Evolutionary conservation across 2,888 invertebrate genomes (phyloP).

Genomic region (Ophion costatus): DNA sequence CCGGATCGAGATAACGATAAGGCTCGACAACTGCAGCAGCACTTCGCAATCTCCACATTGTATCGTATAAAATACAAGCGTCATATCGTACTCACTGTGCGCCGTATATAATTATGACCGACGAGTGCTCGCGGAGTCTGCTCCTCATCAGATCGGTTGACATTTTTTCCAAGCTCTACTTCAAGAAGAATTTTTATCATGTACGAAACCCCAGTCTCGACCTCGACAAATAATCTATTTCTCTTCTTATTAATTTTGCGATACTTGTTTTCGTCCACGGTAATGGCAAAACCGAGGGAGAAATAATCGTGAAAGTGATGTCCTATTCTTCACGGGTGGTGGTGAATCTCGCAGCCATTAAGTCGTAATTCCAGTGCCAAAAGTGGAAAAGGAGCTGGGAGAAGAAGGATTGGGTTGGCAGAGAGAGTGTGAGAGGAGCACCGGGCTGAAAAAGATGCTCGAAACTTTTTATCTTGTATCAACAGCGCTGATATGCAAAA

Average conservation of each 20-base stretch:
- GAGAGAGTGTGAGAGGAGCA: conserved; percentile 64
- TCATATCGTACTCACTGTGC: conserved; percentile 24
- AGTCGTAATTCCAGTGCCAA: conserved; percentile 45
- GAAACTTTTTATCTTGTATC: conserved; percentile 79
- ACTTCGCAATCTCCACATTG: conserved; percentile 45
- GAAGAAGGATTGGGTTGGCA: conserved; percentile 5
- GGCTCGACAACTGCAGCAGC: conserved; percentile 57
- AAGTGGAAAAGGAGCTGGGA: conserved; percentile 3
- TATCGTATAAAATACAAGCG: conserved; percentile 46
- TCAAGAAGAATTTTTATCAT: conserved; percentile 6
- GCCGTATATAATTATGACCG: conserved; percentile 52
- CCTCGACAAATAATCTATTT: background rate
- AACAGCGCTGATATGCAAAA: conserved; percentile 58
- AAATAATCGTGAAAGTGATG: conserved; percentile 68
- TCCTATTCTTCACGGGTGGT: conserved; percentile 30
- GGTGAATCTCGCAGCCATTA: conserved; percentile 55
- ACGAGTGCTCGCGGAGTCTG: conserved; percentile 15
- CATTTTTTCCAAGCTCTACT: background rate
- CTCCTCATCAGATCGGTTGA: conserved; percentile 17
- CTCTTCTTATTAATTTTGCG: background rate
- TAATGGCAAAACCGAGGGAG: conserved; percentile 59
- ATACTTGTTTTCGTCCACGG: background rate
- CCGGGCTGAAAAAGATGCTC: conserved; percentile 78
- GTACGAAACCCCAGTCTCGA: background rate
- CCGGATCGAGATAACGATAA: conserved; percentile 66